These are phyloP conservation scores for Anguilla pacifica DNA, from an alignment of 2,797 vertebrate species.

Conservation along the genomic window DNA sequence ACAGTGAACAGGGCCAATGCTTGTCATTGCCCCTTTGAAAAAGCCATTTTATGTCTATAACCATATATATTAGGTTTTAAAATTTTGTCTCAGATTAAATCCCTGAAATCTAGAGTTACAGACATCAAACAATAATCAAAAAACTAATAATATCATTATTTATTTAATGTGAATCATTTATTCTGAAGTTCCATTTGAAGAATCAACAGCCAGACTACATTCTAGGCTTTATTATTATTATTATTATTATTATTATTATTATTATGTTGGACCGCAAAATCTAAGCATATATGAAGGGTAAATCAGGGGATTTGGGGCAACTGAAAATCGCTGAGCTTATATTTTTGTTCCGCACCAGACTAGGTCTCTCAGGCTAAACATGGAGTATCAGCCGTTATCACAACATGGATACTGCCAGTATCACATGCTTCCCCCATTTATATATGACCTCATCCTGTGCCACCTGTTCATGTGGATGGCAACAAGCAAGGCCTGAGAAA, in stretches of 20 bases:
- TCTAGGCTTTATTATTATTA: too few species aligned
- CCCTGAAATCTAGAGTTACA: neutral
- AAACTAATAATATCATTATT: neutral
- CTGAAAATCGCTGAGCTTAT: too few species aligned
- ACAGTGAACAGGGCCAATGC: neutral
- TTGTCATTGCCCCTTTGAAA: neutral
- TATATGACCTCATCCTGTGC: too few species aligned
- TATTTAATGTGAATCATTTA: conserved; percentile 1
- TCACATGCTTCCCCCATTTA: too few species aligned
- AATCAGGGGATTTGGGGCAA: too few species aligned
- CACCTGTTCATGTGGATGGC: neutral
- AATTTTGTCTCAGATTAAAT: neutral
- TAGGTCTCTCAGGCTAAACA: too few species aligned
- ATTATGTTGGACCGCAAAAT: neutral
- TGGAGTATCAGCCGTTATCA: too few species aligned
- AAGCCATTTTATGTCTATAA: neutral
- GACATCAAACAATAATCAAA: neutral
- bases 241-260: neutral
- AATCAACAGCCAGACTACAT: neutral
- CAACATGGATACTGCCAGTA: too few species aligned
- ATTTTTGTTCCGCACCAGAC: too few species aligned
- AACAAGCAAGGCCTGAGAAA: neutral
- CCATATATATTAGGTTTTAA: neutral
- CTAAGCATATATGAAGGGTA: too few species aligned
- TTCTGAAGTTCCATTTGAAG: neutral